phyloP scores from a whole-genome alignment of 2,797 vertebrate species.

The Myotis vivesi region DNA sequence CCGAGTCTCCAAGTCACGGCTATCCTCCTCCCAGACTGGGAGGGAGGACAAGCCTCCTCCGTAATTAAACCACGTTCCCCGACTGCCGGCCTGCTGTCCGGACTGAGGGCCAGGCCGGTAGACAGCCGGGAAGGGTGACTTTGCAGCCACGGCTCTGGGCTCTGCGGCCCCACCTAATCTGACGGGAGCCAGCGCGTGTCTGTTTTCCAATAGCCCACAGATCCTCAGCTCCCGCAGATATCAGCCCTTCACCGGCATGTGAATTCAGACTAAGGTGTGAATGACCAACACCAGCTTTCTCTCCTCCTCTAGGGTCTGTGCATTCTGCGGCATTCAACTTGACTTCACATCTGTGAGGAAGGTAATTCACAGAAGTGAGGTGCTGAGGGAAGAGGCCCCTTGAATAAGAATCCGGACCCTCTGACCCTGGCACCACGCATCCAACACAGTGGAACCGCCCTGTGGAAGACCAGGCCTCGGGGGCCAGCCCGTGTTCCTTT shows the following conservation, averaged over 20 bases:
- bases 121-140: neutral
- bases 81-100: neutral
- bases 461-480: neutral
- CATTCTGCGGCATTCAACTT: neutral
- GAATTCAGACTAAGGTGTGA: neutral
- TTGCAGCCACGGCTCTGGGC: neutral
- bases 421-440: neutral
- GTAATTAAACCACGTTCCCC: neutral
- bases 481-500: neutral
- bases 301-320: neutral
- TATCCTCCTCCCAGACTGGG: neutral
- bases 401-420: neutral
- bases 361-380: neutral
- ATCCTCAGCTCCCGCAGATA: neutral
- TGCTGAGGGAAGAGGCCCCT: neutral
- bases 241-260: neutral
- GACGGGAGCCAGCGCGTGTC: neutral
- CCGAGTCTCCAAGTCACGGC: rapidly evolving
- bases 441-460: neutral
- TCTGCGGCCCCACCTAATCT: neutral
- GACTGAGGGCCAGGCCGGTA: neutral
- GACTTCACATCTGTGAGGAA: neutral
- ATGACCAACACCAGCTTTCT: neutral
- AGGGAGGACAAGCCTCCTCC: neutral
- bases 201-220: neutral